Evolutionary conservation across 1,140 invertebrate species (phyloP).

Genomic region (Belonocnema kinseyi): DNA sequence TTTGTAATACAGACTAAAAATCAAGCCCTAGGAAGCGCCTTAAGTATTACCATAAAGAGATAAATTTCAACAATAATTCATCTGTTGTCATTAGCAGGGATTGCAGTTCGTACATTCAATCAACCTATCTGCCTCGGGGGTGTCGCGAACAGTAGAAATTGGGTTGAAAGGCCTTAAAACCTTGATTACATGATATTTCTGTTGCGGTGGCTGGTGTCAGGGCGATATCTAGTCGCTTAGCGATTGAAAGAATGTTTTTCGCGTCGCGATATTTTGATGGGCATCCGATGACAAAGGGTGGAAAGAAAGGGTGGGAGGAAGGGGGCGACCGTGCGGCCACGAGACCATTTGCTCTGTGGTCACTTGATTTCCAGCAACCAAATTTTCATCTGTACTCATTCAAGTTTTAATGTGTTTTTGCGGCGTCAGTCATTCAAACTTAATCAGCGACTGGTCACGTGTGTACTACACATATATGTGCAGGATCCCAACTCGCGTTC

Average conservation of each 20-base stretch:
- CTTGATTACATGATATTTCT: conserved; percentile 28
- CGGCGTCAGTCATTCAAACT: conserved; percentile 75
- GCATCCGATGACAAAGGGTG: conserved; percentile 58
- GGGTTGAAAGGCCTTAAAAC: conserved; percentile 24
- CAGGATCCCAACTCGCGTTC: not conserved
- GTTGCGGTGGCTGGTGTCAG: conserved; percentile 56
- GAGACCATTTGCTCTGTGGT: conserved; percentile 74
- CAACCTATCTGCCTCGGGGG: not conserved
- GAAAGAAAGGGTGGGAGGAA: conserved; percentile 27
- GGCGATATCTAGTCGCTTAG: conserved; percentile 54
- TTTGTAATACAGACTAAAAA: no score
- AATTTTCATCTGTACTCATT: conserved; percentile 76
- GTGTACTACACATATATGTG: conserved; percentile 28
- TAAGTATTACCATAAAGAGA: not conserved
- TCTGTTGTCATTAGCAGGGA: not conserved
- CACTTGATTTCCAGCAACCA: conserved; percentile 73
- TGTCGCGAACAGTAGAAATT: conserved; percentile 8
- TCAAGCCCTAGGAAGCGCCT: no score
- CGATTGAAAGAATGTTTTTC: conserved; percentile 65
- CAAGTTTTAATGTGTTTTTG: conserved; percentile 77
- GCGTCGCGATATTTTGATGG: conserved; percentile 64
- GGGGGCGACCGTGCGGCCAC: conserved; percentile 62
- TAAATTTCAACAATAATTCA: conserved; percentile 3
- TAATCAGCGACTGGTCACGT: conserved; percentile 67
- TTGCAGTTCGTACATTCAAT: not conserved